Conservation (phyloP, 2,113 vertebrate species). For the Balaeniceps rex region DNA sequence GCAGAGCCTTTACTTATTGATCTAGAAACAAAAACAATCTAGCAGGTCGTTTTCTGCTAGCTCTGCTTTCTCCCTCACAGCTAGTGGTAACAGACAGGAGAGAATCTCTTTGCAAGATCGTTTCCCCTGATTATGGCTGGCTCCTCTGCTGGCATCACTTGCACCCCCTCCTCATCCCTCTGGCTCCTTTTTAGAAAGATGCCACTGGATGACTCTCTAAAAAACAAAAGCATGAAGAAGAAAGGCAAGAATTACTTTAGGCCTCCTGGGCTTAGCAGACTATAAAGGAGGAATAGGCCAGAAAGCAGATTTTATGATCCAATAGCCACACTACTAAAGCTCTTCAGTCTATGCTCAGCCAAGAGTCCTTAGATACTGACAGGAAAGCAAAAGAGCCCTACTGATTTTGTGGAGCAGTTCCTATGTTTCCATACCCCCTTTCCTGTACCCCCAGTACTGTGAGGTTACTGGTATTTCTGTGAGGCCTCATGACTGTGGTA, state of each 20-base stretch:
- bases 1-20: conserved; percentile 41
- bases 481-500: not conserved
- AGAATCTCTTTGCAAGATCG: not conserved
- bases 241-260: not conserved
- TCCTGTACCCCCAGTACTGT: not conserved
- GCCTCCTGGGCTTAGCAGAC: not conserved
- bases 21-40: conserved; percentile 23
- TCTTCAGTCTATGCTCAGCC: not conserved
- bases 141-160: not conserved
- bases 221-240: not conserved
- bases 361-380: not conserved
- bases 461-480: not conserved
- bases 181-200: not conserved
- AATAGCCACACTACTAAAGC: not conserved
- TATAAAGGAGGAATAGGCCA: not conserved
- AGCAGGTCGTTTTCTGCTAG: not conserved
- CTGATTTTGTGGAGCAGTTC: not conserved
- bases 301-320: not conserved
- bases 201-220: not conserved
- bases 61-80: not conserved
- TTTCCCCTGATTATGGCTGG: not conserved
- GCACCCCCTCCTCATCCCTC: not conserved
- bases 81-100: not conserved
- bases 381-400: not conserved
- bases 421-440: not conserved